These are phyloP conservation scores for Chalcis sispes DNA, from an alignment of 2,888 invertebrate species.

Conservation along the genomic window DNA sequence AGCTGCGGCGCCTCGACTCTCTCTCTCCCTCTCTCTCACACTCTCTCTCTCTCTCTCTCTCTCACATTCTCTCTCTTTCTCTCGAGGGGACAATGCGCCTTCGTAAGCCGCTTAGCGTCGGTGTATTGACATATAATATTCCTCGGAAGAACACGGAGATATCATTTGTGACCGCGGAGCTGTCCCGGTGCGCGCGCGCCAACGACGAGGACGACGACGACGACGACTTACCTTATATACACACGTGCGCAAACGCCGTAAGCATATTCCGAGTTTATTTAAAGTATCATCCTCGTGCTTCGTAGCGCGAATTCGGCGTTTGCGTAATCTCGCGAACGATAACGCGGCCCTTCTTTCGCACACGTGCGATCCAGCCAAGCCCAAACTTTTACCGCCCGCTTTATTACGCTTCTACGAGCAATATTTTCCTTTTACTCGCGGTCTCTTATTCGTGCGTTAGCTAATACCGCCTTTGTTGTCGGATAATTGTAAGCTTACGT, in stretches of 20 bases:
- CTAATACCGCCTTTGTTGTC: too few species aligned
- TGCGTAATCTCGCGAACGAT: constrained; percentile 40
- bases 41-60: constrained; percentile 34
- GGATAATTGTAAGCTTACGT: too few species aligned
- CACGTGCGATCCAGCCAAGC: not conserved
- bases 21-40: constrained; percentile 7
- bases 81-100: constrained; percentile 47
- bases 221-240: constrained; percentile 22
- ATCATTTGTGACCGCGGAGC: constrained; percentile 59
- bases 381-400: not conserved
- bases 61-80: constrained; percentile 48
- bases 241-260: constrained; percentile 19
- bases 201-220: too few species aligned
- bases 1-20: not conserved
- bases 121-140: constrained; percentile 70
- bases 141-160: constrained; percentile 62
- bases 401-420: too few species aligned
- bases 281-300: constrained; percentile 54
- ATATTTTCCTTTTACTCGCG: too few species aligned
- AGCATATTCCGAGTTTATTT: constrained; percentile 58
- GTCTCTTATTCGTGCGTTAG: too few species aligned
- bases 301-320: constrained; percentile 23
- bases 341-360: not conserved
- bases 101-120: constrained; percentile 67
- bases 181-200: not conserved